These are phyloP conservation scores for Amphimallon solstitiale DNA, from an alignment of 2,888 invertebrate species.

Conservation along the genomic window DNA sequence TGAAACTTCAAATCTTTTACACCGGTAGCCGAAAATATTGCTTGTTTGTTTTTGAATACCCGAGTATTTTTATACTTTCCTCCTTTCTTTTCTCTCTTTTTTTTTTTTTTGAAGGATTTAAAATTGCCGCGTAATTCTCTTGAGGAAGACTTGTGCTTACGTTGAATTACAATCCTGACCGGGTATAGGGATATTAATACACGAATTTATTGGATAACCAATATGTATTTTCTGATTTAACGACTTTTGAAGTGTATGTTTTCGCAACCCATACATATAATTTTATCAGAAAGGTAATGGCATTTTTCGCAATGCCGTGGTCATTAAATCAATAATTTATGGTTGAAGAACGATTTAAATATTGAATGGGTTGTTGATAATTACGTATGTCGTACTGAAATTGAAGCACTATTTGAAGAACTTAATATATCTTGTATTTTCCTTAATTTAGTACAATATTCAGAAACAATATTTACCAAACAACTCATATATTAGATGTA, in stretches of 20 bases:
- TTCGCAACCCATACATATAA: neutral
- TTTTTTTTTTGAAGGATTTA: slow-evolving; percentile 38
- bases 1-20: slow-evolving; percentile 41
- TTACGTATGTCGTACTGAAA: too few relatives aligned
- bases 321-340: slow-evolving; percentile 3
- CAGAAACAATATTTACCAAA: too few relatives aligned
- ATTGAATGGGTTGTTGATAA: too few relatives aligned
- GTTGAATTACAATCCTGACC: slow-evolving; percentile 37
- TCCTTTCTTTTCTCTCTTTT: too few relatives aligned
- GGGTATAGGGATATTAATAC: slow-evolving; percentile 26
- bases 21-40: slow-evolving; percentile 41
- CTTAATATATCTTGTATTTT: too few relatives aligned
- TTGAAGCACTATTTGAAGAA: too few relatives aligned
- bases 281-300: neutral
- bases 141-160: neutral
- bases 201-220: slow-evolving; percentile 14
- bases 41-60: slow-evolving; percentile 2
- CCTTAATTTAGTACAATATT: too few relatives aligned
- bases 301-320: neutral
- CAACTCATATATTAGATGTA: too few relatives aligned
- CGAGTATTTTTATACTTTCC: neutral
- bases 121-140: slow-evolving; percentile 27
- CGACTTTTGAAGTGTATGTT: neutral
- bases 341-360: too few relatives aligned
- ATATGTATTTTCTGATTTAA: slow-evolving; percentile 29